Evolutionary conservation across 2,888 invertebrate species (phyloP).

Genomic region (Tinea semifulvella): DNA sequence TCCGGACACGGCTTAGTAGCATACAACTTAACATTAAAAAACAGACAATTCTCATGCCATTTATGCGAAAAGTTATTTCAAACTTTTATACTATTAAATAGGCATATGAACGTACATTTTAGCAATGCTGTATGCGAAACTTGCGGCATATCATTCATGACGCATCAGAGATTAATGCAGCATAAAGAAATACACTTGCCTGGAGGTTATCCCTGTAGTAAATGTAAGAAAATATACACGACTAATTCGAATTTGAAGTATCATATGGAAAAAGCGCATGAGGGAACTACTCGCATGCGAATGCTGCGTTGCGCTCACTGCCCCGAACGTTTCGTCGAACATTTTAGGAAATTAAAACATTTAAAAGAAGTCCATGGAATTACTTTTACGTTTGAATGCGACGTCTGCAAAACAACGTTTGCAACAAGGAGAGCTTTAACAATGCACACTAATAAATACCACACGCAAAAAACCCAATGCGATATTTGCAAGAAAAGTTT

Average conservation of each 20-base stretch:
- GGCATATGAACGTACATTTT: slow-evolving; percentile 52
- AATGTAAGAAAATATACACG: slow-evolving; percentile 54
- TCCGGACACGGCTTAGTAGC: slow-evolving; percentile 41
- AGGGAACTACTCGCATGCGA: slow-evolving; percentile 35
- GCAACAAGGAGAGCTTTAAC: slow-evolving; percentile 36
- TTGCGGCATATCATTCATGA: slow-evolving; percentile 46
- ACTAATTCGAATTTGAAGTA: slow-evolving; percentile 46
- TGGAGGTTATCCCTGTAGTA: slow-evolving; percentile 43
- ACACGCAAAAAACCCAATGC: slow-evolving; percentile 51
- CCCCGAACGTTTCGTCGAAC: slow-evolving; percentile 40
- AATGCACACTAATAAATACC: slow-evolving; percentile 43
- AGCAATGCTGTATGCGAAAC: slow-evolving; percentile 46
- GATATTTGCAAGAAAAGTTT: slow-evolving; percentile 56
- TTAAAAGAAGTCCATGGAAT: slow-evolving; percentile 42
- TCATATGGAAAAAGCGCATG: slow-evolving; percentile 40
- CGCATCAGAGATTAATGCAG: slow-evolving; percentile 39
- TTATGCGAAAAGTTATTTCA: slow-evolving; percentile 40
- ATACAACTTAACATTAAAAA: slow-evolving; percentile 33
- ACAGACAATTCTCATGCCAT: slow-evolving; percentile 40
- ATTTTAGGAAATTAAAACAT: slow-evolving; percentile 45
- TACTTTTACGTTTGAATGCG: slow-evolving; percentile 41
- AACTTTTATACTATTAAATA: slow-evolving; percentile 42
- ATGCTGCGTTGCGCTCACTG: slow-evolving; percentile 43
- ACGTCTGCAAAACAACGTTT: slow-evolving; percentile 38
- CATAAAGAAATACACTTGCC: slow-evolving; percentile 45